Conservation (phyloP, 92 coral and sea anemone species). For the Isaurus tuberculatus region DNA sequence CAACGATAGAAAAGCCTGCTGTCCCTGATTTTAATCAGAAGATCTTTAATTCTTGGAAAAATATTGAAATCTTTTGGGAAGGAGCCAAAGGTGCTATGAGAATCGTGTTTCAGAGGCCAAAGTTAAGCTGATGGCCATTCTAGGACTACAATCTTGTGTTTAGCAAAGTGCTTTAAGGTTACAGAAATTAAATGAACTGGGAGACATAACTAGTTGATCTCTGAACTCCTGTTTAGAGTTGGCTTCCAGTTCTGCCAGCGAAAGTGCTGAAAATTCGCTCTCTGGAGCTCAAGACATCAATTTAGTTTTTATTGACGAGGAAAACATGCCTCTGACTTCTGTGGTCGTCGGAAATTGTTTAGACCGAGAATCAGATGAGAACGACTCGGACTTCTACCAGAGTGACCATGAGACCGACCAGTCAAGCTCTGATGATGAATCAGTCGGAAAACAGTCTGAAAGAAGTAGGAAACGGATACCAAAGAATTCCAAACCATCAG, state of each 20-base stretch:
- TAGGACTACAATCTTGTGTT: no score
- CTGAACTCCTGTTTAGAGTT: constrained; percentile 48
- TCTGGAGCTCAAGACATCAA: constrained; percentile 35
- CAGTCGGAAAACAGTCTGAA: not conserved
- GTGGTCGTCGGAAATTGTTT: constrained; percentile 42
- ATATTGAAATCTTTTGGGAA: no score
- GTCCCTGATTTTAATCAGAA: no score
- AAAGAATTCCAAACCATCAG: not conserved
- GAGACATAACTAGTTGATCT: no score
- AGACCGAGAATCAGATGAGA: constrained; percentile 48
- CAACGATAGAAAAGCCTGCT: no score
- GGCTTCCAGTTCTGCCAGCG: constrained; percentile 47
- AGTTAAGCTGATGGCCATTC: no score
- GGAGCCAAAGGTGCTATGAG: no score
- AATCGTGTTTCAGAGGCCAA: no score
- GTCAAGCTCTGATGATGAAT: constrained; percentile 15
- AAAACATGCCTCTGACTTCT: constrained; percentile 49
- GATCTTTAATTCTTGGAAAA: no score
- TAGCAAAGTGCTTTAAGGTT: no score
- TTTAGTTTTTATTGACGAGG: constrained; percentile 53
- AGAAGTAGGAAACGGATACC: not conserved
- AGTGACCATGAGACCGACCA: constrained; percentile 43
- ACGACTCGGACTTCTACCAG: constrained; percentile 53
- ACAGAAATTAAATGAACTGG: no score
- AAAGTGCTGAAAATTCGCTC: constrained; percentile 31